Base-by-base conservation (phyloP, 2,888 invertebrate species). In the Hemithea aestivaria region DNA sequence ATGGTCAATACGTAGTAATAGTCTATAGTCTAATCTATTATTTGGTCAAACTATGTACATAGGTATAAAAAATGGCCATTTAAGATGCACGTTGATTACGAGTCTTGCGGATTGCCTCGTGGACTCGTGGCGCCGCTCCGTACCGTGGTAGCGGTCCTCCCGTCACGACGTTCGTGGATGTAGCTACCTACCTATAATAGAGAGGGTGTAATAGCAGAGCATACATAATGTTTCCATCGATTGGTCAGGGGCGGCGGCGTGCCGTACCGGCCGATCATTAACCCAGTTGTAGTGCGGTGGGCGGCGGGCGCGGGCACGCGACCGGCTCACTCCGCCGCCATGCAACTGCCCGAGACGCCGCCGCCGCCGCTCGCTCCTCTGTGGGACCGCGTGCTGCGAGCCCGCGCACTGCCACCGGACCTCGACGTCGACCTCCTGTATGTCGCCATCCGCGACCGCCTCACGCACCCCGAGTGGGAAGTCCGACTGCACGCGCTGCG, bases 401-500 rank as follows among this genome's bases (percentile, higher is more conserved):
- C 93, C 42, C 90, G 91, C 40, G 89, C 91, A 35, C 87, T 95
- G 36, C 95, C 95, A 24, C 90, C 90, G 10, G 90, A 91, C 47
- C 85, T 92, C 31, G 91, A 92, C 62, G 89, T 91, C 1, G 81
- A 85, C 41, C 87, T 89, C 36, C 90, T 94, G 58, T 94, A 93
- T 67, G 77, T 89, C 35, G 93, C 93, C 56, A 91, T 94, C 61
- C 87, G 91, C 27, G 92, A 93, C 51, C 89, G 94, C 31, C 84
- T 95, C 27, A 88, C 90, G 23, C 93, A 94, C 68, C 93, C 94
- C 1, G 95, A 95, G 71, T 93, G 94, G 91, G 94, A 94, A 75
- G 94, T 95, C 21, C 90, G 95, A 6, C 92, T 94, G 50, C 94
- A 95, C 71, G 94, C 95, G 12, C 80, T 95, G 4, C 80, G 94